A percentile compares a stretch with the other conserved stretches of the same genome.
Evolutionary conservation across 2,113 vertebrate genomes (phyloP).

Genomic region (Pandion haliaetus): DNA sequence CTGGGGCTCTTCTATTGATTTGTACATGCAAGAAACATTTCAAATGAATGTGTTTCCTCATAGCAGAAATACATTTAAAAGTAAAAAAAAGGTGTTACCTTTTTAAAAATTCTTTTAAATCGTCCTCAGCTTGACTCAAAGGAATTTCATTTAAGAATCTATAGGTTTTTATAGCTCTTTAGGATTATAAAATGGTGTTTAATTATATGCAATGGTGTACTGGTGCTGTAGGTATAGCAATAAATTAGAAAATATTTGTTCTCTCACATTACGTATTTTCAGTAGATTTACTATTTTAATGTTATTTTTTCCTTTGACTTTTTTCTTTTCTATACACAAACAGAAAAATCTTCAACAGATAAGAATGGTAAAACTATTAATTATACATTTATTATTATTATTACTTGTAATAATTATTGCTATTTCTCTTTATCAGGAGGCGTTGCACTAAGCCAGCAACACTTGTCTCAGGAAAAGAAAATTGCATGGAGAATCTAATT

Average conservation of each 20-base stretch:
- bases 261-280: background rate
- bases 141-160: background rate
- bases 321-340: background rate
- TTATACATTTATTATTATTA: background rate
- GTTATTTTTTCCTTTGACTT: background rate
- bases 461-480: background rate
- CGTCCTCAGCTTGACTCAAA: background rate
- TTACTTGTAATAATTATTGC: background rate
- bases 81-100: background rate
- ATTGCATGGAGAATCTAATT: background rate
- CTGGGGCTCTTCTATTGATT: background rate
- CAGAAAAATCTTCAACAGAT: background rate
- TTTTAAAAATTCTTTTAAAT: background rate
- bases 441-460: background rate
- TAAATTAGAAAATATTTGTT: background rate
- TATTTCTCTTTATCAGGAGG: background rate
- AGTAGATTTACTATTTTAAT: background rate
- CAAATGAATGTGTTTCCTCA: background rate
- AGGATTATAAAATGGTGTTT: background rate
- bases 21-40: background rate
- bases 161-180: background rate
- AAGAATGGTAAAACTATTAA: background rate
- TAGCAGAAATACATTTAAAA: background rate
- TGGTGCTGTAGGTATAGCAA: background rate
- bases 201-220: background rate